These are phyloP conservation scores for Porphyrio hochstetteri DNA, from an alignment of 2,113 vertebrate genomes.

Conservation along the genomic window DNA sequence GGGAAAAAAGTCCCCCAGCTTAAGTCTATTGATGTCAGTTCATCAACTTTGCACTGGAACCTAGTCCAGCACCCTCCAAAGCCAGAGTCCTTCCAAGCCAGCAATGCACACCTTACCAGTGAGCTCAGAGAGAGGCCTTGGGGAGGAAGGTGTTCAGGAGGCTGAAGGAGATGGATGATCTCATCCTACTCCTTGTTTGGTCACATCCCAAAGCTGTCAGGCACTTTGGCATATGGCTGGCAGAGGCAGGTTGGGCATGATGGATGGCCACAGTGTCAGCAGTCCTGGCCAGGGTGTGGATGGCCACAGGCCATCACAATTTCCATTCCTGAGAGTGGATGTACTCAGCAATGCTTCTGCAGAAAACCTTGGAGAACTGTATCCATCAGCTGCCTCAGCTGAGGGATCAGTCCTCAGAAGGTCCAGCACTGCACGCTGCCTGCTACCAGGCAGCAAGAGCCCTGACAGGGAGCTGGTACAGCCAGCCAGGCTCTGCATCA, in stretches of 20 bases:
- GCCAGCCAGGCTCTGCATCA: background rate
- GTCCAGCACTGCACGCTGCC: background rate
- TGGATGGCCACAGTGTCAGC: background rate
- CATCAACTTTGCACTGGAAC: background rate
- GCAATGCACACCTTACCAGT: rapidly evolving
- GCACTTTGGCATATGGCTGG: background rate
- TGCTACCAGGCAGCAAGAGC: background rate
- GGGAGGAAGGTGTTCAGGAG: background rate
- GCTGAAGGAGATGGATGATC: background rate
- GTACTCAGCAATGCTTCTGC: background rate
- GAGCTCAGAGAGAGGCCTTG: background rate
- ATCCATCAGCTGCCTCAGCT: rapidly evolving
- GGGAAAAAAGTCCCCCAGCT: background rate
- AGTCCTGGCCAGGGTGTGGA: rapidly evolving
- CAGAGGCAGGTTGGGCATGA: rapidly evolving
- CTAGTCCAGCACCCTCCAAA: background rate
- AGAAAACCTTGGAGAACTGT: background rate
- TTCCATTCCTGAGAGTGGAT: background rate
- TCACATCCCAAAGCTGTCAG: background rate
- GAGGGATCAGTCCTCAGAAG: background rate
- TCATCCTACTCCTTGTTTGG: background rate
- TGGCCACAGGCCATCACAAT: rapidly evolving
- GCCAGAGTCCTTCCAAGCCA: background rate
- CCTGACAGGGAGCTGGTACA: background rate
- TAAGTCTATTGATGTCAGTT: background rate